Evolutionary conservation across 2,113 vertebrate species (phyloP), one percentile per base, ranked within the genome.

Genomic region (Ceyx cyanopectus): DNA sequence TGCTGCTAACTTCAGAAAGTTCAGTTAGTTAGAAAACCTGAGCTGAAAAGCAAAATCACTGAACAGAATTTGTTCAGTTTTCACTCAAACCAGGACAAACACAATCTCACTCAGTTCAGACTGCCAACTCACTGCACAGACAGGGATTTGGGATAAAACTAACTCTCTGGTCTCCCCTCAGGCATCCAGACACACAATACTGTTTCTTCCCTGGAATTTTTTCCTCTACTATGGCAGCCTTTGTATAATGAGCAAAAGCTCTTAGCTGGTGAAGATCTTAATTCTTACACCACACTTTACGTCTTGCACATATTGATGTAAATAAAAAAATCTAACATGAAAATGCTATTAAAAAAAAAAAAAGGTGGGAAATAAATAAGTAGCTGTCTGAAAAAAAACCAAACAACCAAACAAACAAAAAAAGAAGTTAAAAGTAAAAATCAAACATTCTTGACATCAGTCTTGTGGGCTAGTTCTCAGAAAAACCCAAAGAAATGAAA

Each of bases 251-350:
- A 9, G 2, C 30, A 76, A 61, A 76, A 77, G 41, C 46, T 81
- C 7, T 50, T 66, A 66, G 6, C 16, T 37, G 6, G 9, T 11
- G 10, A 14, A 88, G 8, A 85, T 29, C 29, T 51, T 32, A 56
- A 2, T 21, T 77, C 24, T 43, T 43, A 34, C 1, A 1, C 16
- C 26, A 66, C 4, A 7, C 4, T 29, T 73, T n/a, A 56, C 1
- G 7, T 46, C 45, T 46, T 1, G 0, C 34, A 50, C 3, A 7
- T 24, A 7, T 21, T 83, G 43, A 67, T 7, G 14, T 17, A 83
- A 69, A 40, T 10, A 65, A 30, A 9, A 14, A 61, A 76, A 91
- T 82, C 6, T 37, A 65, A 63, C 22, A 63, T 3, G 2, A 73
- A 76, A 87, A 73, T 45, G 15, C 6, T 81, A 45, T 13, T 34